Conservation (phyloP, 2,113 vertebrate species). For the Protomyctophum bolini region DNA sequence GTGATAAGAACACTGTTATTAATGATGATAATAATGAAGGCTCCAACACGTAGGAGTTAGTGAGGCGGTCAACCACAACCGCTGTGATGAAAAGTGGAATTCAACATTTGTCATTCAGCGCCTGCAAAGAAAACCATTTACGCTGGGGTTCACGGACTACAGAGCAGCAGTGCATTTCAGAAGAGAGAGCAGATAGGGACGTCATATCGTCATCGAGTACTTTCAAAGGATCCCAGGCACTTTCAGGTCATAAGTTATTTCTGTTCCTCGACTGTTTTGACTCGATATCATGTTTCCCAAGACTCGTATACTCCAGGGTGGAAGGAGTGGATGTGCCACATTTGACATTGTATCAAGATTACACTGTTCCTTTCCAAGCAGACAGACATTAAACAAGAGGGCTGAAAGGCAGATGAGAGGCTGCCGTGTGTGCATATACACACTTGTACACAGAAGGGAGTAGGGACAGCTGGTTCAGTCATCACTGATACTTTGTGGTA, state of each 20-base stretch:
- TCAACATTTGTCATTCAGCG: slow-evolving; percentile 32
- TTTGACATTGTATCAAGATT: slow-evolving; percentile 67
- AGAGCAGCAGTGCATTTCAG: slow-evolving; percentile 50
- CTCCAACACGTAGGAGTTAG: slow-evolving; percentile 28
- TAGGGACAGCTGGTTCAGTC: slow-evolving; percentile 67
- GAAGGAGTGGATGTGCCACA: slow-evolving; percentile 48
- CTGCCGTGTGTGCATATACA: slow-evolving; percentile 39
- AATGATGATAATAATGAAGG: too few species aligned
- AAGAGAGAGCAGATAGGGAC: slow-evolving; percentile 24
- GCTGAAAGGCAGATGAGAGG: slow-evolving; percentile 54
- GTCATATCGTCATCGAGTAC: slow-evolving; percentile 46
- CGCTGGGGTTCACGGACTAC: slow-evolving; percentile 35
- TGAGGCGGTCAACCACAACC: slow-evolving; percentile 30
- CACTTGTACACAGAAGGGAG: slow-evolving; percentile 48
- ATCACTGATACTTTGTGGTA: slow-evolving; percentile 44
- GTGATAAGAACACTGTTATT: slow-evolving; percentile 27
- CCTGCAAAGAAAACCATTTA: slow-evolving; percentile 60
- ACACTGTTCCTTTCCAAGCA: slow-evolving; percentile 50
- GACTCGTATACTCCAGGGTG: slow-evolving; percentile 34
- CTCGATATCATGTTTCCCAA: slow-evolving; percentile 61
- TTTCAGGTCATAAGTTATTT: slow-evolving; percentile 57
- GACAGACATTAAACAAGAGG: slow-evolving; percentile 56
- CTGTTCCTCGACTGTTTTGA: slow-evolving; percentile 62
- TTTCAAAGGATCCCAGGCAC: slow-evolving; percentile 49
- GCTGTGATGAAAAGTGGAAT: slow-evolving; percentile 31